Evolutionary conservation across 1,140 invertebrate genomes (phyloP), one percentile per base, ranked within the genome.

Genomic region (Cherax quadricarinatus): DNA sequence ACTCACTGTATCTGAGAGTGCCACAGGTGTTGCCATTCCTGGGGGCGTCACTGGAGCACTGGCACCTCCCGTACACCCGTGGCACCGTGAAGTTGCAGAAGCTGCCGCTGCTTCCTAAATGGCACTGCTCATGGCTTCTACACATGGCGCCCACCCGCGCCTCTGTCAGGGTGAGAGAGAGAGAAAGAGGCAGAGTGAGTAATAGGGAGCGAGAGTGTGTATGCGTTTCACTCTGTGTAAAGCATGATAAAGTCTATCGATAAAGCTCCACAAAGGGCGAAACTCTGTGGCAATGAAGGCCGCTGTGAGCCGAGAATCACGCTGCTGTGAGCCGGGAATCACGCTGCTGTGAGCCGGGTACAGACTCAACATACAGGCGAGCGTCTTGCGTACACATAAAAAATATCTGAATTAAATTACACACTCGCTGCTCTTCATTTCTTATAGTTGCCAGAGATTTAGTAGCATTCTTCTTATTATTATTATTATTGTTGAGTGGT

Each of bases 1-100:
- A 87, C 93, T 80, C 91, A 92, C 70, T 53, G 60, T 73, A 88
- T 60, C 96, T 96, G 2, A 96, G 95, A 90, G 96, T 97, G 87
- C n/a, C 53, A 93, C 93, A 93, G 89, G 93, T 94, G 30, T 93
- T 88, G 9, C 94, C 94, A n/a, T 92, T 94, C 9, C 94, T 88
- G 24, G 93, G 89, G 80, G 94, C 94, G 9, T 94, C 94, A 12
- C 88, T 30, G 66, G 94, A 94, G 94, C 98, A 98, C 87, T 97
- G 96, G 94, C 98, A 98, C 94, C 97, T 96, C 78, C 98, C 98
- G 94, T 98, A 98, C 9, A 98, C 96, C 95, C 98, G 97, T 16
- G 97, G 97, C 93, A 98, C 98, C 9, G 98, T 96, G 94, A 97
- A 98, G 95, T 98, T 97, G 92, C 98, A 98, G 94, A 98, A 97